Percentiles rank a stretch among this genome's conserved stretches.
These are phyloP conservation scores for Erannis defoliaria DNA, from an alignment of 2,888 invertebrate genomes.

Conservation along the genomic window DNA sequence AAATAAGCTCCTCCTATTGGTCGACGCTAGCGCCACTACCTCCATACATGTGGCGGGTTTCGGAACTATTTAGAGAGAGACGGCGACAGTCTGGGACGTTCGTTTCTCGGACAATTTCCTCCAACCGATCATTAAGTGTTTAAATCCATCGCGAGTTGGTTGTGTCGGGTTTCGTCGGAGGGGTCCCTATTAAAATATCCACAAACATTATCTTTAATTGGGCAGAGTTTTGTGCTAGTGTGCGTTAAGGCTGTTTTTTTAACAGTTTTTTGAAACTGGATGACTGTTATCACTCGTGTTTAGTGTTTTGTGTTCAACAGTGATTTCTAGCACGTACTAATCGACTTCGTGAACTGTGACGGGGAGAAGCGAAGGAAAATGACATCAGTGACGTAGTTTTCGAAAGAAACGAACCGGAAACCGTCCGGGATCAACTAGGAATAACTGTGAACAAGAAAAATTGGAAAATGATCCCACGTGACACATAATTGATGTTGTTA, in stretches of 20 bases:
- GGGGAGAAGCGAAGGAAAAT: slow-evolving; percentile 68
- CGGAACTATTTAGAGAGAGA: slow-evolving; percentile 80
- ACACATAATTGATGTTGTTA: slow-evolving; percentile 61
- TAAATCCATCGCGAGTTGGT: slow-evolving; percentile 86
- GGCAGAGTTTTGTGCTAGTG: slow-evolving; percentile 84
- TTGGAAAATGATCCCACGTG: slow-evolving; percentile 78
- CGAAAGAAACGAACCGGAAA: slow-evolving; percentile 25
- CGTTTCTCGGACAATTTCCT: slow-evolving; percentile 86
- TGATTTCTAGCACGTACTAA: slow-evolving; percentile 61
- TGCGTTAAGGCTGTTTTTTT: slow-evolving; percentile 76
- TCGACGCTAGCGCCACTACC: slow-evolving; percentile 69
- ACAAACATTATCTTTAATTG: slow-evolving; percentile 87
- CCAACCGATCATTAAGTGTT: slow-evolving; percentile 87
- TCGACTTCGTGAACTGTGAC: slow-evolving; percentile 50
- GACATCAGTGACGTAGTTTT: slow-evolving; percentile 79
- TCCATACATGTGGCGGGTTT: slow-evolving; percentile 73
- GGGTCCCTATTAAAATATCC: slow-evolving; percentile 86
- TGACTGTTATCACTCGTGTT: slow-evolving; percentile 82
- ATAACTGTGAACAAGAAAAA: slow-evolving; percentile 52
- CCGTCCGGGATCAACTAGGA: slow-evolving; percentile 45
- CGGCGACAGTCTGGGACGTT: slow-evolving; percentile 72
- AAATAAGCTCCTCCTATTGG: slow-evolving; percentile 62
- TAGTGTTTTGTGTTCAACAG: slow-evolving; percentile 75
- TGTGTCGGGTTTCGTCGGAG: slow-evolving; percentile 86
- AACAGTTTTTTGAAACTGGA: slow-evolving; percentile 80